phyloP scores from a whole-genome alignment of 2,113 vertebrate species.

The Zosterops lateralis region DNA sequence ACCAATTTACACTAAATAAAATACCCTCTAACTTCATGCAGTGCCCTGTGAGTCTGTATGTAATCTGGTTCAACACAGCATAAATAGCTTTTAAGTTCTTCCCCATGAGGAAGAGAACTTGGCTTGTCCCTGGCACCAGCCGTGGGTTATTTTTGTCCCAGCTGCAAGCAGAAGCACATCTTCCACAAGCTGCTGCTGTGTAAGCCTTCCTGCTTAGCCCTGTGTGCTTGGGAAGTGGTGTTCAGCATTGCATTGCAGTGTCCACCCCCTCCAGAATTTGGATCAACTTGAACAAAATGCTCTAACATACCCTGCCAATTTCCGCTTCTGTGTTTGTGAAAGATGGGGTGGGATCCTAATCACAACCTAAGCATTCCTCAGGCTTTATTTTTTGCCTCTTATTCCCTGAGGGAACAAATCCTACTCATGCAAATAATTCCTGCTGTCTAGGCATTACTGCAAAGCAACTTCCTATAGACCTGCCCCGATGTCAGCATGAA shows the following conservation, averaged over 20 bases:
- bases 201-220: not conserved
- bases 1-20: not conserved
- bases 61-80: not conserved
- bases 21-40: not conserved
- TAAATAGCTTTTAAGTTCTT: not conserved
- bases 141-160: not conserved
- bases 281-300: not conserved
- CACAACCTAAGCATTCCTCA: not conserved
- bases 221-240: not conserved
- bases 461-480: not conserved
- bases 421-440: not conserved
- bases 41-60: not conserved
- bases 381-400: not conserved
- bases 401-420: not conserved
- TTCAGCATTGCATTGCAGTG: not conserved
- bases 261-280: not conserved
- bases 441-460: slow-evolving; percentile 9
- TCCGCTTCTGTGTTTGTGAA: not conserved
- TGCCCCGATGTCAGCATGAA: not conserved
- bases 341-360: not conserved
- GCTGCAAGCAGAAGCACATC: not conserved
- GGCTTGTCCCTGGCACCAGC: not conserved
- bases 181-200: not conserved
- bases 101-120: not conserved
- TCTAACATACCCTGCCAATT: not conserved